phyloP scores from a whole-genome alignment of 2,888 invertebrate genomes.

The Perithous albicinctus region DNA sequence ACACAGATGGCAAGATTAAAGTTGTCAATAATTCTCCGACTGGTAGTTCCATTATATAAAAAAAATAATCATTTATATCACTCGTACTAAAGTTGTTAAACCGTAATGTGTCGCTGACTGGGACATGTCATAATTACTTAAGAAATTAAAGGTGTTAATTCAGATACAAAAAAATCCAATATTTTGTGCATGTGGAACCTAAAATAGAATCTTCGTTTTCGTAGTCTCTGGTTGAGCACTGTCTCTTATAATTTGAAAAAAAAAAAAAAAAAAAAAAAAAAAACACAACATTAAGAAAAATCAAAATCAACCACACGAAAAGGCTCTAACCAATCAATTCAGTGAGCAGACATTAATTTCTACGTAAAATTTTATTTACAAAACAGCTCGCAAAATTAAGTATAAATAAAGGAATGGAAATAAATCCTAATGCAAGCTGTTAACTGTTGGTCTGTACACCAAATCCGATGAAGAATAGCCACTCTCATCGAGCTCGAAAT shows the following conservation, averaged over 20 bases:
- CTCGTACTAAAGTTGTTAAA: not conserved
- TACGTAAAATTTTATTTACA: not conserved
- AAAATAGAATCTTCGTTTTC: not conserved
- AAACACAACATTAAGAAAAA: too few relatives aligned
- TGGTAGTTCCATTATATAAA: not conserved
- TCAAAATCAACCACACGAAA: not conserved
- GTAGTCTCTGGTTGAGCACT: not conserved
- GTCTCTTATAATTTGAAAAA: too few relatives aligned
- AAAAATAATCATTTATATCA: not conserved
- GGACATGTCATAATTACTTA: not conserved
- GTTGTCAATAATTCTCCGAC: not conserved
- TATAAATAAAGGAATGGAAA: not conserved
- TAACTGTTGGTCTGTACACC: not conserved
- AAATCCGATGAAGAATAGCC: not conserved
- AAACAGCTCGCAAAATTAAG: not conserved
- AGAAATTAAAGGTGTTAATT: not conserved
- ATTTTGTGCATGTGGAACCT: not conserved
- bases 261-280: too few relatives aligned
- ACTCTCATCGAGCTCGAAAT: not conserved
- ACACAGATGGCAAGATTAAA: slow-evolving; percentile 20
- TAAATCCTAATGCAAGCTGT: not conserved
- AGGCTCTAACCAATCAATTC: not conserved
- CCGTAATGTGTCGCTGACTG: not conserved
- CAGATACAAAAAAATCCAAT: not conserved
- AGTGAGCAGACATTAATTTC: not conserved